Base-by-base conservation (phyloP, 2,113 vertebrate genomes). In the Aphelocoma coerulescens region DNA sequence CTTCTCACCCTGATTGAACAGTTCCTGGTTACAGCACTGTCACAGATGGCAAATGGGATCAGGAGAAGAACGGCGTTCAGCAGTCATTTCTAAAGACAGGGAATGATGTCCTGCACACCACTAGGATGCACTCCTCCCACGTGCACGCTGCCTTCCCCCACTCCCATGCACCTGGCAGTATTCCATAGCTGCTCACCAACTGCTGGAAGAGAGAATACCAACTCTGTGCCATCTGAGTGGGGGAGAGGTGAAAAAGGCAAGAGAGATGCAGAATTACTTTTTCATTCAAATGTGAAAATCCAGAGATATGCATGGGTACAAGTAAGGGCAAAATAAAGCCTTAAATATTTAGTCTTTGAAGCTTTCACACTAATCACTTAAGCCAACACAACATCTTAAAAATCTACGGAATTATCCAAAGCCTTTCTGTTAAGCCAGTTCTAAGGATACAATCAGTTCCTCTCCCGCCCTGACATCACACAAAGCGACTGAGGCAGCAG, bases 341-440 rank as follows among this genome's bases (percentile, higher is more conserved):
- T 80, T 76, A 91, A 89, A 74, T 63, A 93, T 86, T 93, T 62
- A 48, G 66, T 85, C 88, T 94, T 85, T 66, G 78, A 96, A 88
- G 66, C 73, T 79, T 87, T 68, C 65, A 23, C 7, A 24, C 49
- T 97, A 96, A 96, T 95, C 94, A 77, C 37, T 96, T 96, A 97
- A 97, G 96, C 83, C 79, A 67, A 66, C 33, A 30, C 59, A 52
- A 84, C 73, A 84, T 85, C 96, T 93, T 95, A 77, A 94, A 91
- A 96, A 91, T 32, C 37, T 28, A 67, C 1, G 1, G 84, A 91
- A 81, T 97, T 89, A 91, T 71, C 85, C 77, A 63, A 82, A 96
- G 88, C 79, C 91, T 93, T 95, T 79, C 65, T 88, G 57, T 79
- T 72, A 32, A 93, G 79, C 73, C 46, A 46, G 80, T 88, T 94